Percentiles rank a stretch among this genome's conserved stretches.
Evolutionary conservation across 2,888 invertebrate species (phyloP).

Genomic region (Yponomeuta sedellus): DNA sequence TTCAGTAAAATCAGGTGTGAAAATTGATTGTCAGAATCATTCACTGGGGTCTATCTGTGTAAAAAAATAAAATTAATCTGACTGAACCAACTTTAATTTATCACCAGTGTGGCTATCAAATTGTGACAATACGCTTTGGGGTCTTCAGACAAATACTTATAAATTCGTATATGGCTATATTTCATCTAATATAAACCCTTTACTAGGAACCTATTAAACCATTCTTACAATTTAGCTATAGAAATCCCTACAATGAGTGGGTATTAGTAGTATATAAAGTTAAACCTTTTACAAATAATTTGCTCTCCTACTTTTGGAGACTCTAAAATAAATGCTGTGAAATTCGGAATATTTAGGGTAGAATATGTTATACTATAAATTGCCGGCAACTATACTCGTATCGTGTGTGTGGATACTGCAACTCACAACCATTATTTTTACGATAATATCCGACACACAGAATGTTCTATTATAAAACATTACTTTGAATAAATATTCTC

Average conservation of each 20-base stretch:
- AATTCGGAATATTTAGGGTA: conserved; percentile 2
- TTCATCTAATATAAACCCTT: not conserved
- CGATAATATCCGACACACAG: not conserved
- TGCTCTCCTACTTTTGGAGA: conserved; percentile 16
- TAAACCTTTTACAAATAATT: not conserved
- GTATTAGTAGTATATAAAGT: not conserved
- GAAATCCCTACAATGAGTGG: not conserved
- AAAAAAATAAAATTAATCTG: not conserved
- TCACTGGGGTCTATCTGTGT: not conserved
- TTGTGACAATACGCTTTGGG: not conserved
- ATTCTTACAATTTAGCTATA: not conserved
- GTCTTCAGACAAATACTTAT: conserved; percentile 2
- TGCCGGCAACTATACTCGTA: not conserved
- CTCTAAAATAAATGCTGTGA: conserved; percentile 14
- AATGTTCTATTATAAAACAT: too few relatives aligned
- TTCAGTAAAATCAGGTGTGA: conserved; percentile 19
- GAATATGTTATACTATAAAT: not conserved
- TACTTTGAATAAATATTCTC: too few relatives aligned
- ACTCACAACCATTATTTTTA: not conserved
- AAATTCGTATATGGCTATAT: not conserved
- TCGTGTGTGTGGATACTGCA: not conserved
- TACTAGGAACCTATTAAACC: not conserved
- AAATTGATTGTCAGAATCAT: not conserved
- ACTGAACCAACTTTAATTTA: not conserved
- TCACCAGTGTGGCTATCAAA: not conserved